Base-by-base conservation (phyloP, 2,888 invertebrate species). In the Pimpla rufipes region DNA sequence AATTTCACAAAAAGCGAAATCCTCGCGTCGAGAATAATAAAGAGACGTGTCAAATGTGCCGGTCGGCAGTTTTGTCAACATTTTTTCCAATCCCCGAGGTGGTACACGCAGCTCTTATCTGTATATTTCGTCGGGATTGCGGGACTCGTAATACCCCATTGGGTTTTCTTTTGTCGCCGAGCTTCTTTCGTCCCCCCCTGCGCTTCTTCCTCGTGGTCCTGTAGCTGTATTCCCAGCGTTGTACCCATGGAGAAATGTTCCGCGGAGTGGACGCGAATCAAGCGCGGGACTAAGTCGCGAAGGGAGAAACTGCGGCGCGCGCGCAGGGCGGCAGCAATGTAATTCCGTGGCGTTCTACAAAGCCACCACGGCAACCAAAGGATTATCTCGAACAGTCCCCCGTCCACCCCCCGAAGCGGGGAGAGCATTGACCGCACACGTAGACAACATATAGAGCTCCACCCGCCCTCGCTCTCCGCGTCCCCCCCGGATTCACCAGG, bases 261-360 rank as follows among this genome's bases (percentile, higher is more conserved):
- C 45, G 21, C 62, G 29, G 70, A 70, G 42, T 23, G 68, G 70
- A 45, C 37, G 64, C 47, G 70, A 76, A 76, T 75, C 76, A 57
- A 80, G 45, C 55, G 42, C 52, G 52, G 16, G 64, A 64, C 42
- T 75, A 47, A 62, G 68, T 50, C 37, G 23, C 57, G 47, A 59
- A 71, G 45, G 71, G 57, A 57, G 29, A 47, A 68, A 16, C 57
- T 13, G 37, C 2, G 50, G 23, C 23, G 42, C 11, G 21, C 77
- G 29, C 3, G 29, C 2, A 29, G 18, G 11, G 50, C 29, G 42
- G 42, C 18, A 37, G 81, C 55, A 40, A 77, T 77, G 64, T 82
- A 82, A 82, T 79, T 74, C 79, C 64, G 73, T 70, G 57, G 75
- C 70, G 57, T 66, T 75, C 45, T 55, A 75, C 75, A 83, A 79